These are phyloP conservation scores for Hyperopisus bebe DNA, from an alignment of 2,113 vertebrate species.

Conservation along the genomic window DNA sequence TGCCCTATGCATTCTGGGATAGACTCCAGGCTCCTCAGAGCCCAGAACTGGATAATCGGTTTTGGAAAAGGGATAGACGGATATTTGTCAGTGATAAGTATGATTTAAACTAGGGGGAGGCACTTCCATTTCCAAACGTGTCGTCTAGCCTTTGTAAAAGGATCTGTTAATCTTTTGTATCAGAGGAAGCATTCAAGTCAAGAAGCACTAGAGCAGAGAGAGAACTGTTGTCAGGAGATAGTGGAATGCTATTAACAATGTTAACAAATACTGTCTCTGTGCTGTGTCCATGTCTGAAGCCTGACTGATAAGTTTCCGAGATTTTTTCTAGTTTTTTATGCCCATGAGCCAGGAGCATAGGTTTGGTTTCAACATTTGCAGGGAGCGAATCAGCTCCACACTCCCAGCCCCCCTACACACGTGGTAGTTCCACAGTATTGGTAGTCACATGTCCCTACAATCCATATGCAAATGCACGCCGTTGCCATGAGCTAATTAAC, in stretches of 20 bases:
- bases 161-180: constrained; percentile 8
- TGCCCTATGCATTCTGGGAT: neutral
- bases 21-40: neutral
- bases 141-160: neutral
- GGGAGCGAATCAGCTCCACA: neutral
- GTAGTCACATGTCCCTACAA: neutral
- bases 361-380: neutral
- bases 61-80: neutral
- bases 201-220: neutral
- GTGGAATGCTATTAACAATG: constrained; percentile 8
- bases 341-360: neutral
- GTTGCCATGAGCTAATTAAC: neutral
- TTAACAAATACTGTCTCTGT: constrained; percentile 6
- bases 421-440: neutral
- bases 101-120: constrained; percentile 7
- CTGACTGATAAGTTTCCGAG: neutral
- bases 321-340: neutral
- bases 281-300: neutral
- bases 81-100: constrained; percentile 4
- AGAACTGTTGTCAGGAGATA: constrained; percentile 1
- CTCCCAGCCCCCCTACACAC: neutral
- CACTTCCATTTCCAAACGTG: neutral
- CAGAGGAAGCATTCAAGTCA: constrained; percentile 5
- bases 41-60: neutral
- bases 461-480: neutral